Evolutionary conservation across 2,888 invertebrate species (phyloP).

Genomic region (Trypoxylon attenuatum): DNA sequence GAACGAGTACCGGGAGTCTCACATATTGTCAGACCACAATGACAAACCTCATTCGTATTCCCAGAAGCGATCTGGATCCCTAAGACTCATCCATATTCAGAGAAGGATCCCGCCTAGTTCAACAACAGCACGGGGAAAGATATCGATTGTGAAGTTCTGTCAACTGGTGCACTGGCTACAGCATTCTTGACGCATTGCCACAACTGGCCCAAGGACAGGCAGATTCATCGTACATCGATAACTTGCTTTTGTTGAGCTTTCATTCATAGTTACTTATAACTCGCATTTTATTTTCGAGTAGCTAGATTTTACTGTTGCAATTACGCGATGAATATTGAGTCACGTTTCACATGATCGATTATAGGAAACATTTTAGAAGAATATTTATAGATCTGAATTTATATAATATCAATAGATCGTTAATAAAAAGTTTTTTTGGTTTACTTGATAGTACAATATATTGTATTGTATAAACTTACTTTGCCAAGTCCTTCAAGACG

Average conservation of each 20-base stretch:
- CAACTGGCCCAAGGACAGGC: slow-evolving; percentile 61
- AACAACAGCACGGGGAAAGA: slow-evolving; percentile 19
- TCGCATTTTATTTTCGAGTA: background rate
- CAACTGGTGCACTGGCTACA: slow-evolving; percentile 54
- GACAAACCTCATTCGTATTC: slow-evolving; percentile 17
- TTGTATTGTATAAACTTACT: too few species aligned
- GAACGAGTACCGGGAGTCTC: too few species aligned
- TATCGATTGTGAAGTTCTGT: slow-evolving; percentile 11
- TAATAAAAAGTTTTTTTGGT: background rate
- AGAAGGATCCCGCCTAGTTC: slow-evolving; percentile 24
- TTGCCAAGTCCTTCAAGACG: slow-evolving; percentile 80
- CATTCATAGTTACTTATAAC: background rate
- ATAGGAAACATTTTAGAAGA: too few species aligned
- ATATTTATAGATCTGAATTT: too few species aligned
- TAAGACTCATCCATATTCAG: slow-evolving; percentile 51
- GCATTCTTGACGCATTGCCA: slow-evolving; percentile 36
- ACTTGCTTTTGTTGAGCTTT: slow-evolving; percentile 19
- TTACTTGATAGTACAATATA: too few species aligned
- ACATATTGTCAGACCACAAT: too few species aligned
- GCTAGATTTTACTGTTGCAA: background rate
- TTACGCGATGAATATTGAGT: too few species aligned
- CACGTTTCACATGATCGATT: too few species aligned
- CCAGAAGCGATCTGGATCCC: background rate
- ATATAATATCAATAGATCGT: too few species aligned
- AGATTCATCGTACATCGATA: slow-evolving; percentile 25